These are phyloP conservation scores for Diaperis boleti DNA, from an alignment of 2,888 invertebrate species.

Conservation along the genomic window DNA sequence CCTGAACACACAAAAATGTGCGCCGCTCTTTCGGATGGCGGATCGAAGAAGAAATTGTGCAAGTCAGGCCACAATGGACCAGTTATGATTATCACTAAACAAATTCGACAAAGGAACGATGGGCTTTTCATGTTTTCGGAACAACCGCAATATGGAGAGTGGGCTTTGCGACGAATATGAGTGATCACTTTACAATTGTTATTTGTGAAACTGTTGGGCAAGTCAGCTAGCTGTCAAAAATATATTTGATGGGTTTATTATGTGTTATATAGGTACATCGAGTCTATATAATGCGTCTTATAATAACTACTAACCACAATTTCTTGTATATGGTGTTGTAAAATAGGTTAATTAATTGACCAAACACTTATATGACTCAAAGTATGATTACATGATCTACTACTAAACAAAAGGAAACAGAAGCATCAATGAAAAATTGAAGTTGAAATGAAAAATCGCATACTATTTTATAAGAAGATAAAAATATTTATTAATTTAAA, in stretches of 20 bases:
- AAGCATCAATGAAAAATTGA: too few species aligned
- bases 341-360: too few species aligned
- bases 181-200: conserved; percentile 38
- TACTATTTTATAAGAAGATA: too few species aligned
- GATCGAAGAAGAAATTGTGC: conserved; percentile 9
- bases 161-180: conserved; percentile 35
- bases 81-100: conserved; percentile 25
- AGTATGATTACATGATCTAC: too few species aligned
- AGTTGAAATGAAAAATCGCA: too few species aligned
- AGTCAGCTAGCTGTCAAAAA: conserved; percentile 38
- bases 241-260: conserved; percentile 37
- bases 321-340: too few species aligned
- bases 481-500: too few species aligned
- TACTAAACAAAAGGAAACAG: too few species aligned
- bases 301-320: too few species aligned
- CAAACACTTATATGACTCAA: too few species aligned
- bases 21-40: background rate
- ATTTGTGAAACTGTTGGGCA: conserved; percentile 30
- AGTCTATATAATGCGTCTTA: background rate
- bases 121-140: conserved; percentile 39
- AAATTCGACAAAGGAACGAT: conserved; percentile 31
- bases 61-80: conserved; percentile 17
- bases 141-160: conserved; percentile 33
- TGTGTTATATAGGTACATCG: background rate
- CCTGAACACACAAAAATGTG: conserved; percentile 16